Evolutionary conservation across 2,797 vertebrate genomes (phyloP), one percentile per base, ranked within the genome.

Genomic region (Anabas testudineus): DNA sequence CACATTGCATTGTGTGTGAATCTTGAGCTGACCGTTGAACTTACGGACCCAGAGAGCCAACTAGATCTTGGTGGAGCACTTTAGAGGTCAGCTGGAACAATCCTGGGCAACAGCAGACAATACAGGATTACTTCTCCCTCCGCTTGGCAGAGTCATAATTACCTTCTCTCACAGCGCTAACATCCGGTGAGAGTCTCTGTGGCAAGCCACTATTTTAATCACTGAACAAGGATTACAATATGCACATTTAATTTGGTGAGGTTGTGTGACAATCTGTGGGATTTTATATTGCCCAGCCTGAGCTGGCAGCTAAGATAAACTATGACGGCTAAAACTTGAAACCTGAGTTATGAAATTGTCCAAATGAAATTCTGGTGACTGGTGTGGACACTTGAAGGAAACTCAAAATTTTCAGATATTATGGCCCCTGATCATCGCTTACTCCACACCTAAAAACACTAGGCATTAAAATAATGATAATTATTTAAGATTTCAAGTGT

Each of bases 81-180:
- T 48, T 45, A 7, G 41, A 71, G 64, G 53, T 19, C n/a, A n/a
- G n/a, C n/a, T n/a, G n/a, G n/a, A 34, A 64, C 55, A 62, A 42
- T 39, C 24, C 15, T 22, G 22, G 54, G 19, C 12, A 19, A 14
- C 34, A 65, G 24, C 54, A 51, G 19, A 55, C 10, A n/a, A 21
- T 14, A 3, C 13, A 21, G 21, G 9, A n/a, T 49, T 1, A 47
- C n/a, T 53, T 8, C 61, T 57, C 42, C 61, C 24, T 5, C 26
- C 45, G 12, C 59, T 13, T 48, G 54, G 58, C 71, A 61, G 60
- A 1, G 58, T 47, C 62, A 43, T 71, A 55, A 79, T 86, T 58
- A 67, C 42, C 67, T 64, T 65, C 65, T 57, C 42, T 45, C 53
- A 26, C 68, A 13, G 49, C 0, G 36, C 66, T 49, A 71, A 13